Evolutionary conservation across 2,888 invertebrate genomes (phyloP), one percentile per base, ranked within the genome.

Genomic region (Drosophila affinis): DNA sequence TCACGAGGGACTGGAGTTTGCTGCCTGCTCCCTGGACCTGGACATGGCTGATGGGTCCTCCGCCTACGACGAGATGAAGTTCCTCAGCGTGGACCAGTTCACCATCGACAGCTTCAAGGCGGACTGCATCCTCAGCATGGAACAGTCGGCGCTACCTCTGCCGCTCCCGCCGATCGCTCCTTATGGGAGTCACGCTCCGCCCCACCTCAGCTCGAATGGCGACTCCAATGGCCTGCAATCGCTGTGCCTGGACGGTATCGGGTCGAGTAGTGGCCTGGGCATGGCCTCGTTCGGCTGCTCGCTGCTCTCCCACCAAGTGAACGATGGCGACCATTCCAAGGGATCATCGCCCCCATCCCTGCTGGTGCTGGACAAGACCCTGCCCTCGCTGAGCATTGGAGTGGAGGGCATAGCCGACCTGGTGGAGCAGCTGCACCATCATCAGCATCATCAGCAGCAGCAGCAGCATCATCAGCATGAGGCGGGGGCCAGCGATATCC

Each of bases 81-180:
- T 91, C 76, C 88, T 92, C 52, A 92, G 91, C 77, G 92, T 92
- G 58, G 92, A 92, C 79, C 92, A 92, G 73, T 92, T 92, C 63
- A 91, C 92, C 72, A 92, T 92, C 72, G 92, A 92, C 44, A 91
- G 91, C 76, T 91, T 92, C 61, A 92, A 92, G 75, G 90, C 91
- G 49, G 92, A 92, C 69, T 92, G 92, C 71, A 92, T 92, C 17
- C 79, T 92, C 3, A 92, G 91, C 84, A 86, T 92, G 79, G 92
- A 92, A 68, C 92, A 92, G 64, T 34, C 24, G 53, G 39, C 57
- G 54, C 21, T n/a, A 2, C 34, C 24, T 46, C 52, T 10, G 3
- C 34, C 24, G 46, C 52, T 10, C 10, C 27, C 51, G 47, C 68
- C 57, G 27, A 55, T 57, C 65, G 59, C 51, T 39, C 21, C 44